phyloP scores from a whole-genome alignment of 92 coral and sea anemone species.

The Porites divaricata region DNA sequence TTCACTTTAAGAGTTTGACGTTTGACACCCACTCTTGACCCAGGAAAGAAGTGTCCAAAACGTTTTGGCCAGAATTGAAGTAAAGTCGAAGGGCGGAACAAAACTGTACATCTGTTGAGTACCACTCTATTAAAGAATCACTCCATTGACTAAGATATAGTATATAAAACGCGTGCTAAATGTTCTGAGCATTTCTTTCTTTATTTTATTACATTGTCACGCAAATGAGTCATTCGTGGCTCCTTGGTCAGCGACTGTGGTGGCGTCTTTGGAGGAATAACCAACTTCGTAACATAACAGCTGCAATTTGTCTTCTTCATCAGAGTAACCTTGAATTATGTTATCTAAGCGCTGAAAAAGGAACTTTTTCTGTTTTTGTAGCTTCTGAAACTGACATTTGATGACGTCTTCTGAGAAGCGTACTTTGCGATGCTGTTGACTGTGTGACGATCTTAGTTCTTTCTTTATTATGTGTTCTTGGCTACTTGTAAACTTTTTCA shows the following conservation, averaged over 20 bases:
- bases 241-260: neutral
- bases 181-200: neutral
- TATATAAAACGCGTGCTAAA: no score
- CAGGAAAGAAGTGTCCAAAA: no score
- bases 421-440: neutral
- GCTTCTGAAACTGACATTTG: neutral
- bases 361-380: neutral
- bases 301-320: constrained; percentile 12
- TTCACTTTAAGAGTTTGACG: no score
- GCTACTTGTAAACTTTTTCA: neutral
- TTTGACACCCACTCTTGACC: no score
- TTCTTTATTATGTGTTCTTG: neutral
- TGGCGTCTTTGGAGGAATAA: neutral
- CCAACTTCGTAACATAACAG: neutral
- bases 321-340: constrained; percentile 2
- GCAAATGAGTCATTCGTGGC: neutral
- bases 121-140: no score
- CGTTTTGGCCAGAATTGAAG: no score
- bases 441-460: neutral
- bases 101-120: no score
- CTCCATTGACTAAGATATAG: no score
- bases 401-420: neutral
- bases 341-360: constrained; percentile 7
- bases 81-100: no score
- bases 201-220: no score